Evolutionary conservation across 2,113 vertebrate genomes (phyloP), one percentile per base, ranked within the genome.

Genomic region (Silurus glanis): DNA sequence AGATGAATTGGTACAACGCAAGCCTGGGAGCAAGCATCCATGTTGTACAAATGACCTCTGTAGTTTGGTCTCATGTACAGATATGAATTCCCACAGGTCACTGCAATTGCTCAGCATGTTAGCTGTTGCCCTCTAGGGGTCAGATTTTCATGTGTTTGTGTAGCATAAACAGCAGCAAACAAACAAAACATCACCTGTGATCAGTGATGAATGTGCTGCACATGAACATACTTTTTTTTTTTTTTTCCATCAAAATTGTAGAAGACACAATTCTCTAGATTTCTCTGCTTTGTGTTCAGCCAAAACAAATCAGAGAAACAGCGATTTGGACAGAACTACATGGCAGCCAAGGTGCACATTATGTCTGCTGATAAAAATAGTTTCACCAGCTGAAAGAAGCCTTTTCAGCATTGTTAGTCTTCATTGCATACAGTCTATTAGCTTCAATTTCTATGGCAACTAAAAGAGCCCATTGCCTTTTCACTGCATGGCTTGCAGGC

Each of bases 121-220:
- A 14, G 13, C 21, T 45, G 21, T 84, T 5, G 47, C 62, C 92
- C 93, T 94, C 93, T 83, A 90, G 94, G 92, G 91, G 94, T 93
- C 92, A 90, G 89, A 91, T 89, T 83, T 90, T 90, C 79, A 87
- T 92, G 90, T 90, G 80, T 89, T 82, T 90, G 78, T 87, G 69
- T 47, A 9, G 69, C 82, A 79, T 64, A 45, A 17, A 74, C 83
- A 66, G 16, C 49, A n/a, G 51, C 53, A 53, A 37, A 61, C 25
- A 67, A 23, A 49, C 84, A 55, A 74, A 87, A 89, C 51, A 37
- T 66, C 89, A 59, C 82, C 90, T 84, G 82, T 90, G 81, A 90
- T 89, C 93, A 88, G 82, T 90, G 90, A 91, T 89, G 85, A 91
- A 72, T 49, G n/a, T 89, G 80, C 86, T 89, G 6, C 51, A 61